Evolutionary conservation across 2,888 invertebrate genomes (phyloP), one percentile per base, ranked within the genome.

Genomic region (Tuta absoluta): DNA sequence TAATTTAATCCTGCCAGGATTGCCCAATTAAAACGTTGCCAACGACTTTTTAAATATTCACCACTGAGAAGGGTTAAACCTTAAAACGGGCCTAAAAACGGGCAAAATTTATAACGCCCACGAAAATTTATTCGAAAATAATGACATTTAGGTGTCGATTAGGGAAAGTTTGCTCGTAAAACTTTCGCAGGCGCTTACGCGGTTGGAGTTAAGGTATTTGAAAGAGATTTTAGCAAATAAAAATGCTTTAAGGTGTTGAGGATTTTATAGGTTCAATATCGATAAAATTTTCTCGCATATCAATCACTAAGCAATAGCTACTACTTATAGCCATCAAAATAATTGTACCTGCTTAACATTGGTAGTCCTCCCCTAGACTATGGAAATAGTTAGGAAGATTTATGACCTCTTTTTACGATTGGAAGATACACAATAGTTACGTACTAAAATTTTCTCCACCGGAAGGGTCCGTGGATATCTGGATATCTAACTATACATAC

Each of bases 1-100:
- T 91, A 91, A 91, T 91, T 91, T 91, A 91, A 91, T 91, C 91
- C 89, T 84, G 81, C 76, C 87, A 79, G 85, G 87, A 86, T 89
- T 86, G 87, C 84, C 89, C 91, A 90, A 91, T 91, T 91, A 91
- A 87, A 88, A 85, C 86, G 85, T 89, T 88, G 81, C 84, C 87
- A 87, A 90, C 89, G 90, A 91, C 88, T 91, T 91, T 91, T 91
- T 91, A 91, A 91, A 91, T 91, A 91, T 91, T 90, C 88, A 87
- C 72, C 72, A 63, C 78, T 75, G 78, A 71, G 73, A 86, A 86
- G 89, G 89, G 87, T 87, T 87, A 78, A 28, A 24, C 49, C 45
- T 51, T 51, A 23, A 79, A 85, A 82, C 80, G 78, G 77, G 81
- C 82, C 83, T 80, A 85, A 88, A 88, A 89, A 88, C 84, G 82